Conservation (phyloP, 2,797 vertebrate genomes). For the Rhadinocentrus ornatus region DNA sequence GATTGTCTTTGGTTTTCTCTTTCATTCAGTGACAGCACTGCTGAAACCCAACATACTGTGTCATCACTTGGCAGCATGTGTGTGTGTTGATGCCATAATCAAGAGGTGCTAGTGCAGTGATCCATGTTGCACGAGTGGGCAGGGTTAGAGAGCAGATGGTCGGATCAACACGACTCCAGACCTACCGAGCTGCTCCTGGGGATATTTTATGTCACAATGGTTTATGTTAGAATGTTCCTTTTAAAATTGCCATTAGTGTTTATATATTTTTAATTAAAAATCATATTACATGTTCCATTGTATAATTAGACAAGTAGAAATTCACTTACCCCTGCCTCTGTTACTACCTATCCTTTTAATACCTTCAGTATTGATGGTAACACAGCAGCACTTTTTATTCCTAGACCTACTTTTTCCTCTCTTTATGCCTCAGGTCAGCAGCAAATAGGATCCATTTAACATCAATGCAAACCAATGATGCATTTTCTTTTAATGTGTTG, state of each 20-base stretch:
- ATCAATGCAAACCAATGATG: no score
- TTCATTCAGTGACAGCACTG: slow-evolving; percentile 11
- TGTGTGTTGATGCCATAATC: slow-evolving; percentile 56
- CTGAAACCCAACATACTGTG: slow-evolving; percentile 26
- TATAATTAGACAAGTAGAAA: no score
- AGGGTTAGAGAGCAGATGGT: slow-evolving; percentile 68
- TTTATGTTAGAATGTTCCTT: background rate
- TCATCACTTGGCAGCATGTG: slow-evolving; percentile 46
- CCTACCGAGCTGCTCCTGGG: slow-evolving; percentile 26
- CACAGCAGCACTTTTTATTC: no score
- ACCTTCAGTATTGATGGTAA: no score
- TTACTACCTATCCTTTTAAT: no score
- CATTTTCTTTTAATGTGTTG: no score
- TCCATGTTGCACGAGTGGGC: slow-evolving; percentile 39
- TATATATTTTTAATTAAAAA: background rate
- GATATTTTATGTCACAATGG: slow-evolving; percentile 27
- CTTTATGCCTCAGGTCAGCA: no score
- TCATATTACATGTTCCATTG: no score
- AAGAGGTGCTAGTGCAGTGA: slow-evolving; percentile 54
- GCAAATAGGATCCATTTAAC: no score
- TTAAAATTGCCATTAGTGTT: background rate
- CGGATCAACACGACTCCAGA: slow-evolving; percentile 48
- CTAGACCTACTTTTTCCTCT: no score
- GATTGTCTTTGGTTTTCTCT: background rate
- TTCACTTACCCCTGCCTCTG: no score